Evolutionary conservation across 2,888 invertebrate genomes (phyloP).

Genomic region (Hyles lineata): DNA sequence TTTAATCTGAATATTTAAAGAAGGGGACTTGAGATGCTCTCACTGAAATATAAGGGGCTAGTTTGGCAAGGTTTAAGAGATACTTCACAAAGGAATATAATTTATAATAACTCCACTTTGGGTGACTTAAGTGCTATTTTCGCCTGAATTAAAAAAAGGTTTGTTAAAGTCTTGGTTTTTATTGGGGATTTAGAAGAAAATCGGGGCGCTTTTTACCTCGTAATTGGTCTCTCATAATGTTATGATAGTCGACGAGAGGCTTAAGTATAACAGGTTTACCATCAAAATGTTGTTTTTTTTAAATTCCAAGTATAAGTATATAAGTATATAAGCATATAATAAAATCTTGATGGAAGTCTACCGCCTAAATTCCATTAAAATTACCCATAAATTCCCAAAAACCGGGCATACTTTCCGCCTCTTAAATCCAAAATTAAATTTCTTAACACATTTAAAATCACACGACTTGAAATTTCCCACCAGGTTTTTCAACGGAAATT

Average conservation of each 20-base stretch:
- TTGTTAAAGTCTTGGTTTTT: too few relatives aligned
- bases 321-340: too few relatives aligned
- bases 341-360: background rate
- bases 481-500: conserved; percentile 31
- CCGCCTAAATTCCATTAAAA: background rate
- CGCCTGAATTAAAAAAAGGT: too few relatives aligned
- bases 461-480: background rate
- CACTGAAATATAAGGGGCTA: background rate
- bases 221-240: too few relatives aligned
- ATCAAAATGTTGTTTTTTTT: too few relatives aligned
- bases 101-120: background rate
- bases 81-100: background rate
- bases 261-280: too few relatives aligned
- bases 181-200: too few relatives aligned
- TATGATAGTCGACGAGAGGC: too few relatives aligned
- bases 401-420: background rate
- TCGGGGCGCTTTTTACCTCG: too few relatives aligned
- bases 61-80: background rate
- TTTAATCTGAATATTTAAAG: background rate
- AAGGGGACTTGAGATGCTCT: background rate
- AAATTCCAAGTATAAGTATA: too few relatives aligned
- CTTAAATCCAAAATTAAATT: conserved; percentile 7
- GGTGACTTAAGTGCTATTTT: too few relatives aligned
- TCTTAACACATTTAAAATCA: conserved; percentile 6
- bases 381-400: background rate